Evolutionary conservation across 2,113 vertebrate genomes (phyloP).

Genomic region (Tautogolabrus adspersus): DNA sequence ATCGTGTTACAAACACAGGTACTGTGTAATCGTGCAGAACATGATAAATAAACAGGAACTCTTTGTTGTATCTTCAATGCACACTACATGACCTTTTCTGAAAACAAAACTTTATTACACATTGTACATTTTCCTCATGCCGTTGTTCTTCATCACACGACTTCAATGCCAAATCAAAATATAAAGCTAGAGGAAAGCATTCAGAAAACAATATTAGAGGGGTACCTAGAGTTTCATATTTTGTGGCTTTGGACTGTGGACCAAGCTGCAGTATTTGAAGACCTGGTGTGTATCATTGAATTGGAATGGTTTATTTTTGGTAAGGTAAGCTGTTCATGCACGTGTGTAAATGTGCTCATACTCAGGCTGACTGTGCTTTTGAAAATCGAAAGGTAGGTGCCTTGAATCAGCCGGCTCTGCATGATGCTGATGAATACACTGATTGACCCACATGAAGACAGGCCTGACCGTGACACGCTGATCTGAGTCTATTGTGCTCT

Average conservation of each 20-base stretch:
- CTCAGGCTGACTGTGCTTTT: slow-evolving; percentile 41
- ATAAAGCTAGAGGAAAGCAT: background rate
- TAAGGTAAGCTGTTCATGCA: slow-evolving; percentile 71
- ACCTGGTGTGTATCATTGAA: slow-evolving; percentile 28
- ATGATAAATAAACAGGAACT: no score
- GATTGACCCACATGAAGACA: slow-evolving; percentile 74
- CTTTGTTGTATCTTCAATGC: no score
- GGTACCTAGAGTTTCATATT: background rate
- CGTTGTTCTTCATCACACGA: background rate
- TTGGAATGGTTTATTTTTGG: slow-evolving; percentile 48
- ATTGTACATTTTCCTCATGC: background rate
- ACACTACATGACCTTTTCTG: no score
- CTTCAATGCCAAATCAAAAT: background rate
- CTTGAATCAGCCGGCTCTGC: slow-evolving; percentile 59
- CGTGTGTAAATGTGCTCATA: slow-evolving; percentile 28
- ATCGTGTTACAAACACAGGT: no score
- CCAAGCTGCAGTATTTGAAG: background rate
- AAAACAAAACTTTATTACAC: no score
- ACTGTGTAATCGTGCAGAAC: no score
- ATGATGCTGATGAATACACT: slow-evolving; percentile 79
- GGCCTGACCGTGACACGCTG: slow-evolving; percentile 55
- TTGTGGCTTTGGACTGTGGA: background rate
- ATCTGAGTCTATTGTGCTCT: slow-evolving; percentile 67
- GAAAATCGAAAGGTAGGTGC: slow-evolving; percentile 74
- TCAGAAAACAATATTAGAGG: background rate